A percentile compares a stretch with the other conserved stretches of the same genome.
Evolutionary conservation across 1,140 invertebrate species (phyloP).

Genomic region (Harpegnathos saltator): DNA sequence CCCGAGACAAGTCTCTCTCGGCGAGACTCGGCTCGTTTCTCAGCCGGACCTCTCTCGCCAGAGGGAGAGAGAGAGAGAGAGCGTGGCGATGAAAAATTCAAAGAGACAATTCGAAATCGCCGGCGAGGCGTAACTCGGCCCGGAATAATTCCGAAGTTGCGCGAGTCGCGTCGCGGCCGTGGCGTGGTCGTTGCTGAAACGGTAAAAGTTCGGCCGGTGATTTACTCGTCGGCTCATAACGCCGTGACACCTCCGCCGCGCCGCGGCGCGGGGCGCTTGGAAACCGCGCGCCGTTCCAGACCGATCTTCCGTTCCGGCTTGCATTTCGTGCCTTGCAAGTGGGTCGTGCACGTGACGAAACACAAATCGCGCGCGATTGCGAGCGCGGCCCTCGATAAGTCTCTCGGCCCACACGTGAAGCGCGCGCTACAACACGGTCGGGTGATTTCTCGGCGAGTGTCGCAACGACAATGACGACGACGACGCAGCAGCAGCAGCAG

Average conservation of each 20-base stretch:
- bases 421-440: neutral
- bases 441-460: slow-evolving; percentile 1
- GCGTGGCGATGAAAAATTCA: too few relatives aligned
- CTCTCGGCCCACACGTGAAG: slow-evolving; percentile 37
- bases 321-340: slow-evolving; percentile 49
- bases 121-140: too few relatives aligned
- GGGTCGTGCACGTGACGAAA: slow-evolving; percentile 66
- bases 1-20: too few relatives aligned
- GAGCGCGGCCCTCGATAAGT: slow-evolving; percentile 29
- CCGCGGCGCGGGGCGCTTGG: too few relatives aligned
- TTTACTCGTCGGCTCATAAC: neutral
- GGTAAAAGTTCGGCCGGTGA: neutral
- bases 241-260: neutral
- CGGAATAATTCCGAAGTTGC: too few relatives aligned
- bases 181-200: slow-evolving; percentile 10
- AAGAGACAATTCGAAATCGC: too few relatives aligned
- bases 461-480: slow-evolving; percentile 17
- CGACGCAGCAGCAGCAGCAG: slow-evolving; percentile 41
- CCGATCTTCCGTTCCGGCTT: slow-evolving; percentile 19
- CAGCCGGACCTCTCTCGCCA: too few relatives aligned
- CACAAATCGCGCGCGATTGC: slow-evolving; percentile 56
- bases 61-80: too few relatives aligned
- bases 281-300: slow-evolving; percentile 23
- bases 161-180: too few relatives aligned
- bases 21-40: too few relatives aligned